A percentile compares a stretch with the other conserved stretches of the same genome.
phyloP scores from a whole-genome alignment of 2,888 invertebrate genomes.

The Drosophila recens region DNA sequence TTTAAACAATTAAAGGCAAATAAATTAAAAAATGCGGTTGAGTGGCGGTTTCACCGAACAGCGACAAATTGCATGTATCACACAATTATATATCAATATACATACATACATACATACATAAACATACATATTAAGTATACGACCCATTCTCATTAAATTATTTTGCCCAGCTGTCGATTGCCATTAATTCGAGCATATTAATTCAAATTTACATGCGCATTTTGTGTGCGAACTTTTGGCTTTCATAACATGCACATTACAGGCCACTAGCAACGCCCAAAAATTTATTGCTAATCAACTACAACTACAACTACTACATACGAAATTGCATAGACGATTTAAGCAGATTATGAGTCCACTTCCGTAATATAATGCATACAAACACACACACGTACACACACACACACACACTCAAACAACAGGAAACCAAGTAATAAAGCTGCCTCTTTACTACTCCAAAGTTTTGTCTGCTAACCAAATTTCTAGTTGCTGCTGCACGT shows the following conservation, averaged over 20 bases:
- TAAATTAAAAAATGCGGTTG: constrained; percentile 77
- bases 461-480: constrained; percentile 21
- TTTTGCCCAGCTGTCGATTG: constrained; percentile 54
- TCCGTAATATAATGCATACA: constrained; percentile 1
- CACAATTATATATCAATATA: constrained; percentile 4
- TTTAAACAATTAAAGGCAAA: constrained; percentile 78
- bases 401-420: not conserved
- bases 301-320: constrained; percentile 5
- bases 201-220: constrained; percentile 65
- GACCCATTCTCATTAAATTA: constrained; percentile 5
- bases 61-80: constrained; percentile 61
- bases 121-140: not conserved
- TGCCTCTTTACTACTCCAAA: not conserved
- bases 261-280: constrained; percentile 18
- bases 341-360: constrained; percentile 35
- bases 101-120: not conserved
- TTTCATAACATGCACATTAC: constrained; percentile 58
- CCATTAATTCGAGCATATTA: constrained; percentile 78
- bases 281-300: constrained; percentile 55
- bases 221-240: constrained; percentile 65
- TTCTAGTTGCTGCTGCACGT: constrained; percentile 24
- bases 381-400: not conserved
- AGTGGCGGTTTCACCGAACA: constrained; percentile 50
- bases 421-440: constrained; percentile 9
- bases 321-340: constrained; percentile 23